These are phyloP conservation scores for Drosophila pruinosa DNA, from an alignment of 1,140 invertebrate genomes.

Conservation along the genomic window DNA sequence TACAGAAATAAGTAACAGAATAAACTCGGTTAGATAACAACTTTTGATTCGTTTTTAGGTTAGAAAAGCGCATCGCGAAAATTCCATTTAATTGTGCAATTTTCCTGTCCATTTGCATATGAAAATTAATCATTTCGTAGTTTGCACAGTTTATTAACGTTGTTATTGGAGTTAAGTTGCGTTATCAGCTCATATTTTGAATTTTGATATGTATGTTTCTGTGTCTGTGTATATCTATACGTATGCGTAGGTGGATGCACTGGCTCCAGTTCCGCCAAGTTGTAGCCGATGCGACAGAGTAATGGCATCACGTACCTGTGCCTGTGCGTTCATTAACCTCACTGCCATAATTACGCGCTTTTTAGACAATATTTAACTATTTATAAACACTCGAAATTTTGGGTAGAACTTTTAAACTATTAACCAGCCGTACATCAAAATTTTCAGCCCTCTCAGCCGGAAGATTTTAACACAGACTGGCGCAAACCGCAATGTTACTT, in stretches of 20 bases:
- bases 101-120: slow-evolving; percentile 23
- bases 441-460: slow-evolving; percentile 82
- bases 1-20: slow-evolving; percentile 17
- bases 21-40: slow-evolving; percentile 67
- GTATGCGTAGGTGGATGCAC: slow-evolving; percentile 22
- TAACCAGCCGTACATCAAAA: slow-evolving; percentile 59
- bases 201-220: background rate
- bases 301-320: slow-evolving; percentile 60
- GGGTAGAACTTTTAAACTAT: slow-evolving; percentile 33
- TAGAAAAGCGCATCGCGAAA: slow-evolving; percentile 67
- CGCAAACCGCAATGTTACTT: slow-evolving; percentile 22
- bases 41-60: slow-evolving; percentile 67
- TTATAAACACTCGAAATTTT: slow-evolving; percentile 41
- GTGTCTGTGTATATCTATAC: background rate
- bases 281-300: slow-evolving; percentile 5
- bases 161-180: slow-evolving; percentile 32
- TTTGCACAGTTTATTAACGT: slow-evolving; percentile 15
- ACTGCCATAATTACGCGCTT: slow-evolving; percentile 68
- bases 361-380: slow-evolving; percentile 38
- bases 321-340: slow-evolving; percentile 71
- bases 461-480: slow-evolving; percentile 79
- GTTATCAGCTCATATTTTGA: slow-evolving; percentile 45
- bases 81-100: slow-evolving; percentile 21
- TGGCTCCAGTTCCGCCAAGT: slow-evolving; percentile 7
- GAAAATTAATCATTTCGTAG: slow-evolving; percentile 29